Evolutionary conservation across 2,797 vertebrate species (phyloP).

Genomic region (Lepilemur septentrionalis): DNA sequence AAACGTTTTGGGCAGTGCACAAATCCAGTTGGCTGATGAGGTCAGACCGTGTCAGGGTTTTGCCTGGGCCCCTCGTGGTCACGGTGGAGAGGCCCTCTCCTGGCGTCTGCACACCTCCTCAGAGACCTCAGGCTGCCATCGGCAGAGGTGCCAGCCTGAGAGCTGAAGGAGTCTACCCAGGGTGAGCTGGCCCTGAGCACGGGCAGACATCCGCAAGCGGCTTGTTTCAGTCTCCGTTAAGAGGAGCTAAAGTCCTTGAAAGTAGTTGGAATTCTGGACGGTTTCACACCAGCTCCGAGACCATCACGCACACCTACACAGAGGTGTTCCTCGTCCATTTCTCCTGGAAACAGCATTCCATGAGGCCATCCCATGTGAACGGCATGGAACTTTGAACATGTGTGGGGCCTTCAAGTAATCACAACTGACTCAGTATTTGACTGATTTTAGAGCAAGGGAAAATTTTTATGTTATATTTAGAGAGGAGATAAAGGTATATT

Average conservation of each 20-base stretch:
- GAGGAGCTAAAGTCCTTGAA: neutral
- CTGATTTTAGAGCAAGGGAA: neutral
- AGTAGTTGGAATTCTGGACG: neutral
- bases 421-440: too few relatives aligned
- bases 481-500: neutral
- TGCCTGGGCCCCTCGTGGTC: fast-evolving
- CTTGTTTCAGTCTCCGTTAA: neutral
- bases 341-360: neutral
- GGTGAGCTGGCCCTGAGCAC: neutral
- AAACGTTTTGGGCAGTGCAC: fast-evolving
- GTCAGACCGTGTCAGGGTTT: neutral
- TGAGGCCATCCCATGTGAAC: neutral
- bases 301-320: neutral
- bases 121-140: fast-evolving
- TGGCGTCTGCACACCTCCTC: fast-evolving
- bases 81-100: neutral
- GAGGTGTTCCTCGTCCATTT: neutral
- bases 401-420: neutral
- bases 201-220: neutral
- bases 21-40: neutral
- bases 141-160: fast-evolving
- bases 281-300: neutral
- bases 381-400: fast-evolving
- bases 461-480: neutral
- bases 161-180: neutral